Percentiles rank a stretch among this genome's conserved stretches.
Conservation (phyloP, 2,797 vertebrate genomes). For the Liparis tanakae region DNA sequence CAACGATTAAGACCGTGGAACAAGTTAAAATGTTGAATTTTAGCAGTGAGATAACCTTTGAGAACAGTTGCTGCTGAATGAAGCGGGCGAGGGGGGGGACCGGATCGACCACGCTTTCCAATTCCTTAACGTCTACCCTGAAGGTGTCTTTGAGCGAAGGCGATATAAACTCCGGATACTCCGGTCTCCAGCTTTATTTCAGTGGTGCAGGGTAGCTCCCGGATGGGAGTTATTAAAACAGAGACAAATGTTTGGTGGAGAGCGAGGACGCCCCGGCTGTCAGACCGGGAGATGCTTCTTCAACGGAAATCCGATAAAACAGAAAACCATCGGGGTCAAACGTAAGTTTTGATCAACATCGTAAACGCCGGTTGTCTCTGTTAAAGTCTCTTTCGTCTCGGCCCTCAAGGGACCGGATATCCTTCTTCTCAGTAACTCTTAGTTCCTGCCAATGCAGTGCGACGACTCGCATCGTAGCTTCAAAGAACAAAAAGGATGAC, state of each 20-base stretch:
- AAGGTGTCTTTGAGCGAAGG: slow-evolving; percentile 44
- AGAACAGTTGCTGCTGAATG: slow-evolving; percentile 49
- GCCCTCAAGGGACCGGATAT: slow-evolving; percentile 27
- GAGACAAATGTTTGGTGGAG: slow-evolving; percentile 17
- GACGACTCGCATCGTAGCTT: not conserved
- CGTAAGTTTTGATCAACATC: slow-evolving; percentile 46
- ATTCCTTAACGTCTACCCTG: slow-evolving; percentile 40
- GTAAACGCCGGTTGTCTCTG: slow-evolving; percentile 34
- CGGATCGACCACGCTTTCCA: slow-evolving; percentile 32
- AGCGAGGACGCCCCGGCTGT: slow-evolving; percentile 4
- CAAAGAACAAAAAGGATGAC: not conserved
- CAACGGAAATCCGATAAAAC: slow-evolving; percentile 24
- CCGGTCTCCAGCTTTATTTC: not conserved
- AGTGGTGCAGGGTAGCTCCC: not conserved
- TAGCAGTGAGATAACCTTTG: slow-evolving; percentile 50
- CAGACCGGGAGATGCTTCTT: not conserved
- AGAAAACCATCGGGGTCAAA: slow-evolving; percentile 25
- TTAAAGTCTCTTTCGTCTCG: slow-evolving; percentile 45
- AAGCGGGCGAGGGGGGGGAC: slow-evolving; percentile 41
- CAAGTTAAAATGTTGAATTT: slow-evolving; percentile 47
- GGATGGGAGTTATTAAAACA: slow-evolving; percentile 20
- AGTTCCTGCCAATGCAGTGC: not conserved
- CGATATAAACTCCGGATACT: slow-evolving; percentile 17
- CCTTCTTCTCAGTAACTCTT: slow-evolving; percentile 24
- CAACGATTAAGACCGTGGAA: slow-evolving; percentile 46